phyloP scores from a whole-genome alignment of 2,113 vertebrate species.

The Malurus melanocephalus region DNA sequence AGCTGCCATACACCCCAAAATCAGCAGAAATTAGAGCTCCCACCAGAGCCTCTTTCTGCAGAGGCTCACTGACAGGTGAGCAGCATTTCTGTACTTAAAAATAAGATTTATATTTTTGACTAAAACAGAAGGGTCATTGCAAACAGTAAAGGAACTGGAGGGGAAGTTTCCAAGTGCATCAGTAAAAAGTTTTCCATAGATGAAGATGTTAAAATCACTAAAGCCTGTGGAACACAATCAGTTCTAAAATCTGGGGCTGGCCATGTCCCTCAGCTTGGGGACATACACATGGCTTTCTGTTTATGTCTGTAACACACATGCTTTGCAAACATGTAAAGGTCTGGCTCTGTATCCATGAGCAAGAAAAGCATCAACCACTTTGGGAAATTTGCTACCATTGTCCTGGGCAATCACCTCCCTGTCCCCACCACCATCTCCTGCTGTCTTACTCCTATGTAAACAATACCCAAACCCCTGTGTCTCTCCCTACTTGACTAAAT shows the following conservation, averaged over 20 bases:
- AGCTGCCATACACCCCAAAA: neutral
- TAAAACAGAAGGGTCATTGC: neutral
- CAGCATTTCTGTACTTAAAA: neutral
- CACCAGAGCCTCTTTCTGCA: neutral
- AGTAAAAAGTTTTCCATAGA: neutral
- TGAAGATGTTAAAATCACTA: neutral
- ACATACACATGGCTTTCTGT: neutral
- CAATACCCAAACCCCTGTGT: neutral
- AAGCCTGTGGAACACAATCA: neutral
- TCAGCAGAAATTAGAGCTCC: neutral
- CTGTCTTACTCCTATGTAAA: neutral
- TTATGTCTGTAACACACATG: rapidly evolving
- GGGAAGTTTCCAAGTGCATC: neutral
- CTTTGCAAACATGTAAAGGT: neutral
- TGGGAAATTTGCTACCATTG: neutral
- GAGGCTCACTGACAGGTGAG: neutral
- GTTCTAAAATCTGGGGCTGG: neutral
- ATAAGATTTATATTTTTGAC: neutral
- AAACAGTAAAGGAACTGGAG: neutral
- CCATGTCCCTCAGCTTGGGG: neutral
- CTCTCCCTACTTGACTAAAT: neutral
- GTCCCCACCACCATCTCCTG: neutral
- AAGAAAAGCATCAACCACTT: neutral
- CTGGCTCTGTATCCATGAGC: neutral
- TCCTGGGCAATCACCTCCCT: neutral